These are phyloP conservation scores for Alexandromys fortis DNA, from an alignment of 2,113 vertebrate species.

Conservation along the genomic window DNA sequence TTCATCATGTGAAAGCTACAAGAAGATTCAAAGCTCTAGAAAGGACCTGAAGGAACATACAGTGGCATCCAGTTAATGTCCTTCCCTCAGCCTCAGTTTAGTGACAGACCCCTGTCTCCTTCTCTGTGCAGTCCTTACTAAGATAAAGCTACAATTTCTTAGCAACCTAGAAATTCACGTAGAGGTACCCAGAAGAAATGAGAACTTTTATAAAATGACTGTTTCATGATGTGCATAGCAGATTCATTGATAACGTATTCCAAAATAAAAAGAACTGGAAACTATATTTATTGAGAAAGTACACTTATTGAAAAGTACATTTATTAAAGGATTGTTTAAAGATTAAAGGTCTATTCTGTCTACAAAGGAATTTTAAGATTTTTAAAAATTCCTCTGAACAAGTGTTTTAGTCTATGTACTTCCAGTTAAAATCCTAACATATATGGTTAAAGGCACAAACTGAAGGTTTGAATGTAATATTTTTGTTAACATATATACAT, in stretches of 20 bases:
- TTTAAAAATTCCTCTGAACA: neutral
- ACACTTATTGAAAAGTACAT: neutral
- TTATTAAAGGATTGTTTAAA: neutral
- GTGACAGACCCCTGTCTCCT: accelerated
- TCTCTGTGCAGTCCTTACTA: neutral
- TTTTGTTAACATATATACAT: neutral
- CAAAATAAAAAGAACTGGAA: neutral
- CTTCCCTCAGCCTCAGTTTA: neutral
- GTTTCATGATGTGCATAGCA: neutral
- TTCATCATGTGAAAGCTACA: neutral
- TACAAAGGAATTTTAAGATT: neutral
- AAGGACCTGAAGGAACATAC: neutral
- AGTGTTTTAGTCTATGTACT: neutral
- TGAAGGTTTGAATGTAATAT: neutral
- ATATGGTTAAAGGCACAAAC: neutral
- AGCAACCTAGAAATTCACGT: neutral
- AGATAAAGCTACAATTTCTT: neutral
- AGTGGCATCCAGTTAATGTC: neutral
- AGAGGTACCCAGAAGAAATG: neutral
- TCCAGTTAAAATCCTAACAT: neutral
- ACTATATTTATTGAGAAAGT: neutral
- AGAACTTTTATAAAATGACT: neutral
- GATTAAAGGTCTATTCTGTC: neutral
- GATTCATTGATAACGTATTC: neutral
- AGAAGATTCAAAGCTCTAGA: neutral